Base-by-base conservation (phyloP, 2,888 invertebrate genomes). In the Troides oblongomaculatus region DNA sequence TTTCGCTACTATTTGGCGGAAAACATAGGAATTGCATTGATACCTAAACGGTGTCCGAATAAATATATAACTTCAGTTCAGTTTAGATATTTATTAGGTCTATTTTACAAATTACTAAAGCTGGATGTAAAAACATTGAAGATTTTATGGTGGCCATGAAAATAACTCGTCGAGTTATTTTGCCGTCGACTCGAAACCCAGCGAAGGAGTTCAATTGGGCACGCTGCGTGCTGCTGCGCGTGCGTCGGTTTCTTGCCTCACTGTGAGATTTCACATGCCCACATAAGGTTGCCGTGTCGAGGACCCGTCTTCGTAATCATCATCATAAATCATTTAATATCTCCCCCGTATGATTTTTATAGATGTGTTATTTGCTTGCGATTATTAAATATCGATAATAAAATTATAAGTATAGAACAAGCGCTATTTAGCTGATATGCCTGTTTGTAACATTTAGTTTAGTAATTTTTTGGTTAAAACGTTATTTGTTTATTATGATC, bases 231-330 rank as follows among this genome's bases (percentile, higher is more conserved):
- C 74, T 74, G 63, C 69, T 71, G 61, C 81, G 81, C 78, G 79
- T 76, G 78, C 78, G 75, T 73, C 73, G 73, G 71, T 72, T 72
- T 68, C 72, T 73, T 70, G 70, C 80, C 83, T 84, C 78, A 85
- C 86, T 89, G 86, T 85, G 84, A 84, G 81, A 88, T 88, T 87
- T 83, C 78, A 82, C 85, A 88, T 83, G 87, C 83, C 78, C 83
- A 79, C 78, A 73, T 73, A 62, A 62, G 65, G 64, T 66, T 66
- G 58, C 64, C 64, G 23, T 25, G 36, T 64, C 67, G 23, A 61
- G 62, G 50, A 50, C 46, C 57, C 64, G 59, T 66, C 57, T 56
- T 56, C 56, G 7, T 46, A 17, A 56, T 56, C 53, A 62, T 62
- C n/a, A n/a, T 53, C 56, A 30, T 66, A 60, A 60, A 66, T 57